phyloP scores from a whole-genome alignment of 2,113 vertebrate genomes.

The Scomber japonicus region DNA sequence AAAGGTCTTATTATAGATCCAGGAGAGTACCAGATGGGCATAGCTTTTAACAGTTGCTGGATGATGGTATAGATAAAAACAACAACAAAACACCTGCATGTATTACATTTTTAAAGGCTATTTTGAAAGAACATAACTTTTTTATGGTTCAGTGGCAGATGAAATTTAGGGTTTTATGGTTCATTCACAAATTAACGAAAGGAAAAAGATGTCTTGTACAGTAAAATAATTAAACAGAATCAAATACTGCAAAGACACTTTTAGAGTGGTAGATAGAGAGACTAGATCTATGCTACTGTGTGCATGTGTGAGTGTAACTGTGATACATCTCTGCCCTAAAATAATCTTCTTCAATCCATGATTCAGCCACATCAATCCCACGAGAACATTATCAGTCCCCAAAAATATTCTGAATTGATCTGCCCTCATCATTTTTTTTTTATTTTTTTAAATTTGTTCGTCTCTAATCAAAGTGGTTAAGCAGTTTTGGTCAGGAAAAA shows the following conservation, averaged over 20 bases:
- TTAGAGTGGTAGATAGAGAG: neutral
- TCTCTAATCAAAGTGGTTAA: conserved; percentile 72
- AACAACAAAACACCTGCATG: too few species aligned
- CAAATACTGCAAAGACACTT: neutral
- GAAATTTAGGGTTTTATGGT: neutral
- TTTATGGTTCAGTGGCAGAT: neutral
- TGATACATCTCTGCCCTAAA: conserved; percentile 4
- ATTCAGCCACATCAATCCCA: conserved; percentile 39
- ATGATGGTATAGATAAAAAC: neutral
- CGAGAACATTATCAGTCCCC: conserved; percentile 22
- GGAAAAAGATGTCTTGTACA: too few species aligned
- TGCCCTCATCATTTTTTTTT: conserved; percentile 33
- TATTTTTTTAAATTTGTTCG: neutral
- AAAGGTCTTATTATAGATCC: too few species aligned
- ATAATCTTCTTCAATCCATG: conserved; percentile 18
- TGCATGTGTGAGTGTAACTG: neutral
- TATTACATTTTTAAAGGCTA: too few species aligned
- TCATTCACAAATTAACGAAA: too few species aligned
- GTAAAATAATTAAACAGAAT: neutral
- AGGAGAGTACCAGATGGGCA: neutral
- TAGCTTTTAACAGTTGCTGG: neutral
- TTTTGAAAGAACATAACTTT: neutral
- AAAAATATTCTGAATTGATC: conserved; percentile 55
- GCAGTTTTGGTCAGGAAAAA: conserved; percentile 73
- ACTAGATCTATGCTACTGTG: neutral